phyloP scores from a whole-genome alignment of 2,888 invertebrate genomes.

The Caenorhabditis angaria region DNA sequence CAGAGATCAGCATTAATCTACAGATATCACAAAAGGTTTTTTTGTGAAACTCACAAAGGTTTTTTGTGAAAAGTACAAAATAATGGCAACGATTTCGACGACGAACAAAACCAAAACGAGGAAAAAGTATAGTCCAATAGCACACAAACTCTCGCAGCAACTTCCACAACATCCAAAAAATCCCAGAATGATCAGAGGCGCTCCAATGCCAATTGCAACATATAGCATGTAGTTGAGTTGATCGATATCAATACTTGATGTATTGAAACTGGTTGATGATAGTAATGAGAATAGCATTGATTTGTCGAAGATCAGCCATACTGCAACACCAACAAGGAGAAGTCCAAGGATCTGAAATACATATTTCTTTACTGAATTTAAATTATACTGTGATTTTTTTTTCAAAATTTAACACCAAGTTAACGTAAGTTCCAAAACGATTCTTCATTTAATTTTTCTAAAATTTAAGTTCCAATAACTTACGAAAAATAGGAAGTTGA shows the following conservation, averaged over 20 bases:
- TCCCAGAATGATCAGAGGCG: constrained; percentile 56
- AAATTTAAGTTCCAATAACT: too few relatives aligned
- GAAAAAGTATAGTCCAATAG: constrained; percentile 57
- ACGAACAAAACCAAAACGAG: constrained; percentile 54
- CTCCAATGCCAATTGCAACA: constrained; percentile 51
- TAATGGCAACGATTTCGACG: constrained; percentile 54
- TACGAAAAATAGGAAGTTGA: constrained; percentile 57
- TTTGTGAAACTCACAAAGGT: constrained; percentile 46
- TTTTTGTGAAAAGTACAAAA: constrained; percentile 53
- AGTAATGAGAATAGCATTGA: constrained; percentile 17
- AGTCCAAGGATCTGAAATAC: constrained; percentile 51
- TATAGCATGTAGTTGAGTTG: constrained; percentile 57
- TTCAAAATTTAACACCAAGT: too few relatives aligned
- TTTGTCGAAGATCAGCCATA: constrained; percentile 59
- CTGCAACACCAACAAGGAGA: constrained; percentile 47
- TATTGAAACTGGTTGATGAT: background rate
- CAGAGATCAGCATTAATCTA: too few relatives aligned
- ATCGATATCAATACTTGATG: background rate
- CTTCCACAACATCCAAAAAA: constrained; percentile 66
- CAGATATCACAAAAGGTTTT: too few relatives aligned
- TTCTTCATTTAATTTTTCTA: too few relatives aligned
- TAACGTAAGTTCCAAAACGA: too few relatives aligned
- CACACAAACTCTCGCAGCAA: constrained; percentile 54
- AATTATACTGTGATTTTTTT: too few relatives aligned
- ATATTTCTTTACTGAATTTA: background rate